Conservation (phyloP, 2,113 vertebrate species). For the Serilophus lunatus region DNA sequence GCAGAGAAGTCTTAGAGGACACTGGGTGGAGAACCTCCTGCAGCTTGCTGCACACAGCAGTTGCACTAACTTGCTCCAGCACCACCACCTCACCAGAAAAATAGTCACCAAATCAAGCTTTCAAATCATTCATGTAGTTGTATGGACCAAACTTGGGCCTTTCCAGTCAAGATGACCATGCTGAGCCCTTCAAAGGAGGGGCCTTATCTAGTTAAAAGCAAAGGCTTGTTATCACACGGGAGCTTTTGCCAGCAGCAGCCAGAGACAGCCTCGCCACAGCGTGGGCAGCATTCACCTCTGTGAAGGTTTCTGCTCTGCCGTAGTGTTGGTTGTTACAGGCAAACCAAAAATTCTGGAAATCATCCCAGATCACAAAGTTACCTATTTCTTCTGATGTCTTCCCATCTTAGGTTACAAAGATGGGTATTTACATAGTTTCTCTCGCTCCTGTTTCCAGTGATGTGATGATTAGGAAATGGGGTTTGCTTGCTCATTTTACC, state of each 20-base stretch:
- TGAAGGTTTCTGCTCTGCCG: not conserved
- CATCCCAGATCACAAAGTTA: not conserved
- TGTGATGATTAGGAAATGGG: not conserved
- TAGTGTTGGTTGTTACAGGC: not conserved
- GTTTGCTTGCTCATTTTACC: not conserved
- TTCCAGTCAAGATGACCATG: not conserved
- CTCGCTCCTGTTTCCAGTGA: not conserved
- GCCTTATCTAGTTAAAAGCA: not conserved
- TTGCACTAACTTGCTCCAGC: not conserved
- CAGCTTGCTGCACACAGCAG: not conserved
- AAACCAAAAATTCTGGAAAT: not conserved
- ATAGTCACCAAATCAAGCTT: not conserved
- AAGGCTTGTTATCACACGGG: not conserved
- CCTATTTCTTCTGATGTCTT: not conserved
- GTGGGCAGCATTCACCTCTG: not conserved
- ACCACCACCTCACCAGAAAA: not conserved
- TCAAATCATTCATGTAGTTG: not conserved
- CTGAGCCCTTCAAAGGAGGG: not conserved
- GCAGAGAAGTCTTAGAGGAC: not conserved
- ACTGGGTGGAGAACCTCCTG: not conserved
- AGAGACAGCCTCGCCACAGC: not conserved
- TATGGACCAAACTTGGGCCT: not conserved
- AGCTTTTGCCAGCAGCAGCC: not conserved
- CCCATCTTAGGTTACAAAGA: not conserved
- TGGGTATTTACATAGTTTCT: not conserved